Percentiles rank a stretch among this genome's conserved stretches.
Conservation (phyloP, 2,797 vertebrate genomes). For the Catharus ustulatus region DNA sequence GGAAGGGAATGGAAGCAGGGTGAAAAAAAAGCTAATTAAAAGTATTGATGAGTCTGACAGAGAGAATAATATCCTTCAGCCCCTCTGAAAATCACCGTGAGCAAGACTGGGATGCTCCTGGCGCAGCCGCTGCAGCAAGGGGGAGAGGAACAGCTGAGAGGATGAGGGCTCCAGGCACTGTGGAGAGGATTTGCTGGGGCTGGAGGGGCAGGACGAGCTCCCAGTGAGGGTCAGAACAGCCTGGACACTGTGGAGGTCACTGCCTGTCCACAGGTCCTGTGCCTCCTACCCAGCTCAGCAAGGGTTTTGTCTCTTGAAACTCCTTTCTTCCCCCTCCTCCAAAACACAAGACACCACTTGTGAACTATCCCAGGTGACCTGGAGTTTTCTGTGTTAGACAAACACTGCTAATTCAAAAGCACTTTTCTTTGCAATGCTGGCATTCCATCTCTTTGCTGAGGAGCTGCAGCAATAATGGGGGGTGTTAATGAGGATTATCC, state of each 20-base stretch:
- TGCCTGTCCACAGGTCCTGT: background rate
- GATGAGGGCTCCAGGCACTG: background rate
- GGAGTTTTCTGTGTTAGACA: background rate
- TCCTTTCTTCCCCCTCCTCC: background rate
- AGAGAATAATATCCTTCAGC: constrained; percentile 38
- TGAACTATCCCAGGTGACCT: constrained; percentile 1
- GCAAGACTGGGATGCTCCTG: background rate
- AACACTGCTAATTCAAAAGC: constrained; percentile 28
- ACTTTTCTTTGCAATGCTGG: constrained; percentile 2
- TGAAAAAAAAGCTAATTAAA: constrained; percentile 39
- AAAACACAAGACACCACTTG: background rate
- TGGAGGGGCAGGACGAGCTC: background rate
- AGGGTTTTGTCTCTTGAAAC: background rate
- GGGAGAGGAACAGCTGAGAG: background rate
- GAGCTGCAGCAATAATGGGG: background rate
- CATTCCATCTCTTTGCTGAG: background rate
- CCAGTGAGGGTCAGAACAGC: background rate
- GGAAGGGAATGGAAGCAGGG: background rate
- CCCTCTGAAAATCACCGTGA: background rate
- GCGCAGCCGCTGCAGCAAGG: accelerated
- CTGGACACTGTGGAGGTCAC: background rate
- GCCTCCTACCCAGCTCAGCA: background rate
- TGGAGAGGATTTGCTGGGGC: accelerated
- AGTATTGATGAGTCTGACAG: constrained; percentile 60
- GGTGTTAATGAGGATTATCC: constrained; percentile 52